These are phyloP conservation scores for Microctonus brassicae DNA, from an alignment of 2,888 invertebrate species.

Conservation along the genomic window DNA sequence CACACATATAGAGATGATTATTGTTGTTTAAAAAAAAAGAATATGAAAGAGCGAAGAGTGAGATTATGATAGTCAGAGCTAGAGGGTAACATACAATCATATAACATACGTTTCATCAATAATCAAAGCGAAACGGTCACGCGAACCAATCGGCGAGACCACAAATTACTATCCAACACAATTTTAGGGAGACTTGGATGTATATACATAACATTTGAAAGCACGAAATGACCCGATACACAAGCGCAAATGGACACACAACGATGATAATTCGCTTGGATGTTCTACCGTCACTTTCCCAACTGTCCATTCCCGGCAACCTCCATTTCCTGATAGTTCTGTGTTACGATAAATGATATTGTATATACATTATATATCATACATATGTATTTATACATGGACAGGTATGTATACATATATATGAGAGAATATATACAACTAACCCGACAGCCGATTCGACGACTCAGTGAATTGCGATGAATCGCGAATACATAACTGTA, in stretches of 20 bases:
- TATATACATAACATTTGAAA: neutral
- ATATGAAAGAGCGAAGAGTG: neutral
- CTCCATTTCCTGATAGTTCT: slow-evolving; percentile 18
- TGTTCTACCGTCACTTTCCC: neutral
- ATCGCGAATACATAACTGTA: neutral
- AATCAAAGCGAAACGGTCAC: slow-evolving; percentile 41
- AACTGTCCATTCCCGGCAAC: slow-evolving; percentile 7
- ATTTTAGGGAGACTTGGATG: slow-evolving; percentile 2
- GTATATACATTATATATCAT: no score
- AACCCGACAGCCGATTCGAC: slow-evolving; percentile 28
- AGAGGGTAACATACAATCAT: neutral
- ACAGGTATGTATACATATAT: neutral
- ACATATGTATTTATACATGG: neutral
- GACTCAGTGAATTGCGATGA: slow-evolving; percentile 9
- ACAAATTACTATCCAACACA: slow-evolving; percentile 45
- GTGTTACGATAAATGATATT: neutral
- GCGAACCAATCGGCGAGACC: slow-evolving; percentile 47
- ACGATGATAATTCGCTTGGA: neutral
- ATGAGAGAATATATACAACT: neutral
- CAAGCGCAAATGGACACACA: slow-evolving; percentile 15
- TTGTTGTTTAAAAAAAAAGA: neutral
- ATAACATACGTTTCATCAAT: slow-evolving; percentile 30
- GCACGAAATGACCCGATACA: slow-evolving; percentile 3
- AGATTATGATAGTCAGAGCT: slow-evolving; percentile 3
- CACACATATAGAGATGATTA: neutral